Conservation (phyloP, 2,797 vertebrate genomes). For the Channa striata region DNA sequence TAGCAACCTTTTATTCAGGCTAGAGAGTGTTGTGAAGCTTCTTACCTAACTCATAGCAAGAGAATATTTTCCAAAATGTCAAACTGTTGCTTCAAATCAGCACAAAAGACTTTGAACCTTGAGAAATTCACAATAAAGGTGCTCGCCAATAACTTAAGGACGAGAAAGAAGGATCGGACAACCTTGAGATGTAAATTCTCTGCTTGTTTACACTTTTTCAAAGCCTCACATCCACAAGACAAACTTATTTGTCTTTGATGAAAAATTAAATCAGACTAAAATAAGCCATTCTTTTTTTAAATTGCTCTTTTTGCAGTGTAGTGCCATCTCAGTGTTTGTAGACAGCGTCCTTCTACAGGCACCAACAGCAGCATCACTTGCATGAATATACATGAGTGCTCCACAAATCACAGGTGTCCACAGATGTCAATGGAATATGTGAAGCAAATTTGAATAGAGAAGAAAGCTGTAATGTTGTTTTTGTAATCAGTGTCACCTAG, state of each 20-base stretch:
- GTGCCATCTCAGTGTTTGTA: constrained; percentile 26
- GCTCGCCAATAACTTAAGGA: background rate
- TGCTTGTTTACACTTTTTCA: background rate
- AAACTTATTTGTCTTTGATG: constrained; percentile 5
- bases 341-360: constrained; percentile 13
- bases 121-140: background rate
- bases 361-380: constrained; percentile 26
- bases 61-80: background rate
- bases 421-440: constrained; percentile 28
- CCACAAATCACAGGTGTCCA: constrained; percentile 18
- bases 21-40: background rate
- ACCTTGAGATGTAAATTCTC: background rate
- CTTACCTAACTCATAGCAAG: background rate
- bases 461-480: constrained; percentile 18
- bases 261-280: constrained; percentile 1
- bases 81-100: background rate
- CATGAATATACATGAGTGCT: constrained; percentile 38
- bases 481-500: constrained; percentile 11
- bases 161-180: background rate
- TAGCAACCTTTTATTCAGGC: background rate
- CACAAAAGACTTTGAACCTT: background rate
- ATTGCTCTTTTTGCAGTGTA: constrained; percentile 53
- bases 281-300: background rate
- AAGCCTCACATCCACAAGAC: background rate
- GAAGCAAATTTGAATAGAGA: background rate